A percentile compares a stretch with the other conserved stretches of the same genome.
Evolutionary conservation across 2,888 invertebrate species (phyloP).

Genomic region (Agonopterix heracliana): DNA sequence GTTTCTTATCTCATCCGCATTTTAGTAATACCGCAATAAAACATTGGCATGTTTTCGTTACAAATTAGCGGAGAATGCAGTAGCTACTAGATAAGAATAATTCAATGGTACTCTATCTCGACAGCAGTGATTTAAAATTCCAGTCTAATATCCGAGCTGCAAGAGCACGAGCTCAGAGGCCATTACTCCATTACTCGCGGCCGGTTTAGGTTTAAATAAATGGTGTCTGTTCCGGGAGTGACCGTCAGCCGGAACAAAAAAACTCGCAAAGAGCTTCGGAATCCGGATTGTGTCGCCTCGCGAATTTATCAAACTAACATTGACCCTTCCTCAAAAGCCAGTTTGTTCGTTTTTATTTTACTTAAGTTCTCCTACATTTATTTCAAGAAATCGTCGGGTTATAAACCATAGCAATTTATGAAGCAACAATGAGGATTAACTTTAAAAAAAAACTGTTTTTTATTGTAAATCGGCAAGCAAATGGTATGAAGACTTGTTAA

Average conservation of each 20-base stretch:
- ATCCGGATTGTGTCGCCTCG: conserved; percentile 11
- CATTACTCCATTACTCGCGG: conserved; percentile 27
- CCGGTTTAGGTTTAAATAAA: conserved; percentile 43
- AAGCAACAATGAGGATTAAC: background rate
- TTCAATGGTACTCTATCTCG: too few species aligned
- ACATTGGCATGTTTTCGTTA: too few species aligned
- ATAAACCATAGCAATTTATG: background rate
- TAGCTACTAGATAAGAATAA: too few species aligned
- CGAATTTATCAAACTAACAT: conserved; percentile 15
- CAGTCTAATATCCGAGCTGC: conserved; percentile 17
- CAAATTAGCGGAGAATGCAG: too few species aligned
- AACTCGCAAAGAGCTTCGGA: conserved; percentile 25
- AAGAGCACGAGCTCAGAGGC: conserved; percentile 26
- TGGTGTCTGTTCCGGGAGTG: conserved; percentile 36
- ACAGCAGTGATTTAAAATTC: conserved; percentile 16
- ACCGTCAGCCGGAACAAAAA: conserved; percentile 37
- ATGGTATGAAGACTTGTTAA: conserved; percentile 21
- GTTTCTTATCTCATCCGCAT: too few species aligned
- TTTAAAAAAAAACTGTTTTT: background rate
- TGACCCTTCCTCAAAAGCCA: conserved; percentile 9
- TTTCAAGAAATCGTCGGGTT: background rate
- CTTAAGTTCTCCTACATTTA: too few species aligned
- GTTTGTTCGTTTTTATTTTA: too few species aligned
- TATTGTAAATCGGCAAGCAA: background rate
- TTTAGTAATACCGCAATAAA: too few species aligned